Evolutionary conservation across 2,888 invertebrate species (phyloP), one percentile per base, ranked within the genome.

Genomic region (Ctena decussata): DNA sequence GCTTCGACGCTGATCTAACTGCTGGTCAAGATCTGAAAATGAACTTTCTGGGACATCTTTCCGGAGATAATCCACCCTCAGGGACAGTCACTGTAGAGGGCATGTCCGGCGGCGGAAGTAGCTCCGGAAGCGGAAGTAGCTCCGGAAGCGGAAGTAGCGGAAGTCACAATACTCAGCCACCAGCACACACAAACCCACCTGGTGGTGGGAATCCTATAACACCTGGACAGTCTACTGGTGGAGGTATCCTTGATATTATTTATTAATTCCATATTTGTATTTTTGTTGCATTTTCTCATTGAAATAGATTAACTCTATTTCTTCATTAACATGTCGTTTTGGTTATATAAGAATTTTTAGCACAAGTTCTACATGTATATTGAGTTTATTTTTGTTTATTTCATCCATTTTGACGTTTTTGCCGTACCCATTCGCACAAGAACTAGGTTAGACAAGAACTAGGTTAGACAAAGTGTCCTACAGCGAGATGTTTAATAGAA

Each of bases 1-100:
- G 79, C 1, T 91, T 78, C 69, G 89, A 92, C 53, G 85, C 81
- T 0, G 82, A 84, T 24, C 78, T 88, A 5, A 84, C 84, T 2
- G 75, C 79, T 0, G 90, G 86, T 0, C 27, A 44, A 15, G 80
- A 82, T 30, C 77, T 87, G 0, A 53, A 71, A 6, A 76, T 89
- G 6, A 85, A 82, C 30, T 84, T 84, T 35, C 71, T 82, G 12
- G 83, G 76, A 1, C 82, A 79, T 11, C 60, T 70, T 0, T 21
- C 75, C 21, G 84, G 86, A 0, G 57, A 53, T 2, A 72, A 71
- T 0, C 73, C 78, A 3, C 82, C 87, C 1, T 72, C 57, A 21
- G 84, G 79, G 6, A 77, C 81, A 24, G 75, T 82, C 0, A 76
- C 76, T 6, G 49, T 86, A 24, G 85, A 85, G 44, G 79, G 84